These are phyloP conservation scores for Chamaetylas fuelleborni DNA, from an alignment of 2,113 vertebrate species.

Conservation along the genomic window DNA sequence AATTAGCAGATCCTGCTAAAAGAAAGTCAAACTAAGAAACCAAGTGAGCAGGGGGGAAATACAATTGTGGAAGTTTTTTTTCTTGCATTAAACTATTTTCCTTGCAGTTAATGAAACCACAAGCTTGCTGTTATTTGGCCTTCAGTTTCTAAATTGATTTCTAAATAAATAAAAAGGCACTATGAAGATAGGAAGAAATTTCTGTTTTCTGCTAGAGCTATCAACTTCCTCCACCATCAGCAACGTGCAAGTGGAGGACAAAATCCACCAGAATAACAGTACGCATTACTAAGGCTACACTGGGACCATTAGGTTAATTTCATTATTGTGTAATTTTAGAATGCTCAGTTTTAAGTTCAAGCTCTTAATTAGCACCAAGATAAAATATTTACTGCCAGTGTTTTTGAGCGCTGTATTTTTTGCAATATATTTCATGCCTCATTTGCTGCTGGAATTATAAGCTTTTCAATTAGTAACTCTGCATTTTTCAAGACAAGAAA, in stretches of 20 bases:
- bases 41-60: background rate
- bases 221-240: background rate
- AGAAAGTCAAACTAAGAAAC: background rate
- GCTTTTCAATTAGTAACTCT: constrained; percentile 36
- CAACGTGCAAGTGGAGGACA: accelerated
- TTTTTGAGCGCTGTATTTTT: background rate
- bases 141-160: background rate
- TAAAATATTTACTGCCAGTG: constrained; percentile 58
- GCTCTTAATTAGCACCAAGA: constrained; percentile 57
- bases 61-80: background rate
- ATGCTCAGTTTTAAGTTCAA: constrained; percentile 46
- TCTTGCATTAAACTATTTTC: background rate
- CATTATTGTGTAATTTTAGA: constrained; percentile 29
- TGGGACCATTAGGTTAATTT: background rate
- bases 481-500: constrained; percentile 48
- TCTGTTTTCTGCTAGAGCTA: background rate
- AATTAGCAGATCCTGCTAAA: background rate
- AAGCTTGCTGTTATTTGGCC: background rate
- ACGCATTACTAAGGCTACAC: background rate
- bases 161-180: background rate
- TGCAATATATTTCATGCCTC: constrained; percentile 58
- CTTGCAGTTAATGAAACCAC: background rate
- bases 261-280: background rate
- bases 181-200: background rate
- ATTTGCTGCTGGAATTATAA: constrained; percentile 62